Percentiles rank a stretch among this genome's conserved stretches.
Evolutionary conservation across 2,888 invertebrate species (phyloP).

Genomic region (Cylindroiulus punctatus): DNA sequence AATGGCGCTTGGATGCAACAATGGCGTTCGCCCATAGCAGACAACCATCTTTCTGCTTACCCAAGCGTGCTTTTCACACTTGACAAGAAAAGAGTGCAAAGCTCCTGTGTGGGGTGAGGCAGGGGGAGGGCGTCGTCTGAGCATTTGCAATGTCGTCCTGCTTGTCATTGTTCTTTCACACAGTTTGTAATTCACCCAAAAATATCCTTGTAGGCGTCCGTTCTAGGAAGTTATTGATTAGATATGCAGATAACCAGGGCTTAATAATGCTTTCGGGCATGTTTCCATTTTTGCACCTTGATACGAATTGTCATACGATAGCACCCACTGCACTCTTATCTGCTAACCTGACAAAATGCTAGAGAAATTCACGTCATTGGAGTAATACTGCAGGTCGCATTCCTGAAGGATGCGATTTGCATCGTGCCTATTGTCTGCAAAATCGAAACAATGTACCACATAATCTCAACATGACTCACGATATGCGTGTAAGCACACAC

Average conservation of each 20-base stretch:
- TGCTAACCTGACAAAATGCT: no score
- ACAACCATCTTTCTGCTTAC: conserved; percentile 50
- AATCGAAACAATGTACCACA: no score
- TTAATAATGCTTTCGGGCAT: neutral
- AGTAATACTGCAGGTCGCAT: no score
- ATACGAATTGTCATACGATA: neutral
- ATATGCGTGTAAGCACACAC: no score
- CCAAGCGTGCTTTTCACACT: conserved; percentile 48
- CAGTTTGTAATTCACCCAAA: neutral
- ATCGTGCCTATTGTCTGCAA: no score
- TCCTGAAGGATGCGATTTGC: no score
- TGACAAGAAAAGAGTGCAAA: conserved; percentile 38
- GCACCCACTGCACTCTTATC: no score
- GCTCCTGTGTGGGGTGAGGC: neutral
- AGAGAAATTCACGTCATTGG: no score
- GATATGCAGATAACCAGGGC: conserved; percentile 13
- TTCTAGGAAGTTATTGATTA: neutral
- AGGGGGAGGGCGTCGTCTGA: conserved; percentile 4
- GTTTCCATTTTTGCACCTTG: neutral
- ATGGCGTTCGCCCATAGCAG: conserved; percentile 38
- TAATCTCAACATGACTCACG: no score
- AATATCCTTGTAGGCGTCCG: neutral
- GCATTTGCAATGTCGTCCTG: neutral
- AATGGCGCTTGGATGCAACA: conserved; percentile 1
- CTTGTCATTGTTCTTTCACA: conserved; percentile 12